These are phyloP conservation scores for Tetanocera ferruginea DNA, from an alignment of 2,888 invertebrate species.

Conservation along the genomic window DNA sequence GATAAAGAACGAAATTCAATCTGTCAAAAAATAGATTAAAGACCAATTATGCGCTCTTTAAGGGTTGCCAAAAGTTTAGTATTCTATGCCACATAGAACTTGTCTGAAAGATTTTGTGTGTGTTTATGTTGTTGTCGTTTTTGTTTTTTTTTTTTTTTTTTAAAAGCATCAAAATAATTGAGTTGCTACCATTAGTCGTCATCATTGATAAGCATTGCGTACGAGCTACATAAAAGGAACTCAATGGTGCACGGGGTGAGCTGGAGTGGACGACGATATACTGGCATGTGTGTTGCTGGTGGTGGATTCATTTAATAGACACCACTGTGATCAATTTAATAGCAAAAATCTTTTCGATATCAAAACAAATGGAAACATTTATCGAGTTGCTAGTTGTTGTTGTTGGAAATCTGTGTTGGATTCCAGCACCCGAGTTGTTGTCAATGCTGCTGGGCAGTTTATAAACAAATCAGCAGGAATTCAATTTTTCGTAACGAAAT, in stretches of 20 bases:
- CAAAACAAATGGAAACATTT: conserved; percentile 53
- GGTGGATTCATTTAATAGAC: conserved; percentile 61
- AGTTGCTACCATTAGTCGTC: conserved; percentile 50
- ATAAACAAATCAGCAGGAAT: conserved; percentile 9
- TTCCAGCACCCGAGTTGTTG: neutral
- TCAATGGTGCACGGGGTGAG: neutral
- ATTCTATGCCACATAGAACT: neutral
- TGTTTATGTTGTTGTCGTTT: too few species aligned
- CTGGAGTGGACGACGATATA: neutral
- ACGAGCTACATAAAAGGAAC: neutral
- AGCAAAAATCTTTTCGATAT: conserved; percentile 64
- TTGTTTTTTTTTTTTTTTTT: neutral
- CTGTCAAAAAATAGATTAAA: conserved; percentile 71
- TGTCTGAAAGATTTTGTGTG: neutral
- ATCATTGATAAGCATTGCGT: conserved; percentile 20
- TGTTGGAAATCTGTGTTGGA: neutral
- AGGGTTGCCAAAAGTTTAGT: conserved; percentile 52
- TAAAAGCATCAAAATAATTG: conserved; percentile 54
- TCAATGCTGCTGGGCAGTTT: neutral
- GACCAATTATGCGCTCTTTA: conserved; percentile 70
- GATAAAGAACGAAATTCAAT: conserved; percentile 71
- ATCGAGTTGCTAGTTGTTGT: conserved; percentile 10
- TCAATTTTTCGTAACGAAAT: neutral
- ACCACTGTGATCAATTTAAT: conserved; percentile 64
- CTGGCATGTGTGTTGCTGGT: conserved; percentile 18